Conservation (phyloP, 2,888 invertebrate genomes). For the Eilema griseolum region DNA sequence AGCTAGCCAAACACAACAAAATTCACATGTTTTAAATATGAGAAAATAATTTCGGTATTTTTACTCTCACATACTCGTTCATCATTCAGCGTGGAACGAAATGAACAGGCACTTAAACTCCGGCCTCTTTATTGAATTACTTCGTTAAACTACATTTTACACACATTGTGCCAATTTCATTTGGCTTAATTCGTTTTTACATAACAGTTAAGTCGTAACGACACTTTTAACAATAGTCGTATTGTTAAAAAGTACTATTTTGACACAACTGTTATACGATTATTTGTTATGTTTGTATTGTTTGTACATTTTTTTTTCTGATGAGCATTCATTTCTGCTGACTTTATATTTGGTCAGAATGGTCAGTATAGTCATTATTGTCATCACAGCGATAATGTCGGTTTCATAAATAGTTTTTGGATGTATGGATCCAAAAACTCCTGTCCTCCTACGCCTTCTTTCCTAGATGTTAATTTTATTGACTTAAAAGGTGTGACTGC, state of each 20-base stretch:
- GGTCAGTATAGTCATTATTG: too few species aligned
- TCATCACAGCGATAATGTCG: too few species aligned
- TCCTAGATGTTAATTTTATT: too few species aligned
- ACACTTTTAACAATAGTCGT: neutral
- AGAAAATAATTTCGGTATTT: neutral
- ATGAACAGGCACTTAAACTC: slow-evolving; percentile 3
- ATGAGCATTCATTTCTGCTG: too few species aligned
- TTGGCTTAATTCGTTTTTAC: neutral
- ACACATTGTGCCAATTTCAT: neutral
- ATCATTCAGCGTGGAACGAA: slow-evolving; percentile 3
- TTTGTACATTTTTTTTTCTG: too few species aligned
- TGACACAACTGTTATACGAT: neutral
- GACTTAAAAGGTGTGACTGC: too few species aligned
- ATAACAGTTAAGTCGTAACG: neutral
- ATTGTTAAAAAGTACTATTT: neutral
- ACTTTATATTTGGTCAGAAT: too few species aligned
- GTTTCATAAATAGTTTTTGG: too few species aligned
- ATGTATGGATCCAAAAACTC: too few species aligned
- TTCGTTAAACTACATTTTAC: slow-evolving; percentile 6
- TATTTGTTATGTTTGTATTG: too few species aligned
- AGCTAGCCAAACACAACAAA: neutral
- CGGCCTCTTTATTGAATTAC: slow-evolving; percentile 3
- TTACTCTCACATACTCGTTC: neutral
- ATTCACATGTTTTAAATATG: neutral
- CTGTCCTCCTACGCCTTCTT: too few species aligned